A percentile compares a stretch with the other conserved stretches of the same genome.
These are phyloP conservation scores for Plumapathes pennacea DNA, from an alignment of 92 coral and sea anemone species.

Conservation along the genomic window DNA sequence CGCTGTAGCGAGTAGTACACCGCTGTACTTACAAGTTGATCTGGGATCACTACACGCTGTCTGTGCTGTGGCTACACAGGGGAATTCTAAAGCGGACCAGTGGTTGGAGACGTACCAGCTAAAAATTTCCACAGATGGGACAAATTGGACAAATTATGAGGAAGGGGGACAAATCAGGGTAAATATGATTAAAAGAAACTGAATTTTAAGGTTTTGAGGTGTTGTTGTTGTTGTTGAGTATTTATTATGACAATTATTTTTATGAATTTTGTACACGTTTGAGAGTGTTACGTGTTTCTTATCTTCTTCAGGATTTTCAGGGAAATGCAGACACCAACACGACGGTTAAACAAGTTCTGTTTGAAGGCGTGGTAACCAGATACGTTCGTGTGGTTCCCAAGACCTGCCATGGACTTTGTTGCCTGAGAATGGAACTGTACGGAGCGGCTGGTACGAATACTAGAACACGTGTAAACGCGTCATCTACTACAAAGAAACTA, in stretches of 20 bases:
- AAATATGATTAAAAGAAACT: too few relatives aligned
- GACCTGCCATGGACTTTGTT: constrained; percentile 3
- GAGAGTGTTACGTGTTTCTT: too few relatives aligned
- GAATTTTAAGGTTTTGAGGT: too few relatives aligned
- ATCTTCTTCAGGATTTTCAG: constrained; percentile 1
- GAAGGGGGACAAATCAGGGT: constrained; percentile 21
- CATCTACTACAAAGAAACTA: too few relatives aligned
- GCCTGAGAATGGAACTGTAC: constrained; percentile 2
- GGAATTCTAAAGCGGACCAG: constrained; percentile 19
- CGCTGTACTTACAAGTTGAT: constrained; percentile 27
- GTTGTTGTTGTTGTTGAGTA: too few relatives aligned
- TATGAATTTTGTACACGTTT: too few relatives aligned
- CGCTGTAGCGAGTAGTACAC: constrained; percentile 8
- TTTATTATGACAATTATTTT: too few relatives aligned
- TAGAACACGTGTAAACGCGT: too few relatives aligned
- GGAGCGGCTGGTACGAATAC: too few relatives aligned
- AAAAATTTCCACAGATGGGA: constrained; percentile 20
- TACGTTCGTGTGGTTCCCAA: constrained; percentile 8
- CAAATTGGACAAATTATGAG: constrained; percentile 14
- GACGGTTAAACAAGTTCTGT: background rate
- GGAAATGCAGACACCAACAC: constrained; percentile 8
- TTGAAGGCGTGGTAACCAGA: background rate
- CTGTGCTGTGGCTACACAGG: constrained; percentile 42
- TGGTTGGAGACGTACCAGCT: constrained; percentile 46
- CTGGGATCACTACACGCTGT: constrained; percentile 16